Evolutionary conservation across 2,888 invertebrate genomes (phyloP).

Genomic region (Panzeria rudis): DNA sequence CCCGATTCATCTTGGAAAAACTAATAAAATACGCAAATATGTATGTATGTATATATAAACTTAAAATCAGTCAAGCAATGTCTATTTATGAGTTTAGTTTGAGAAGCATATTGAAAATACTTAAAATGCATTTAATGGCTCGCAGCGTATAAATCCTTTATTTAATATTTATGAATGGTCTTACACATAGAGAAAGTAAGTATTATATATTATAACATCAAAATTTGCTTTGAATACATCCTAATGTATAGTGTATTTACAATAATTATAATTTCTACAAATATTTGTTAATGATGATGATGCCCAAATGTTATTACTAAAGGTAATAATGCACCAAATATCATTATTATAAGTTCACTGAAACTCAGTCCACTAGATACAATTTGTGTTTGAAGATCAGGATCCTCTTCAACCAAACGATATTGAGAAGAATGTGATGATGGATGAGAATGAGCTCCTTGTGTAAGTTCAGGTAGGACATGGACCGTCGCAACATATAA

Average conservation of each 20-base stretch:
- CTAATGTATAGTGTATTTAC: slow-evolving; percentile 36
- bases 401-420: slow-evolving; percentile 78
- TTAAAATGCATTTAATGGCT: background rate
- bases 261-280: slow-evolving; percentile 7
- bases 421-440: slow-evolving; percentile 75
- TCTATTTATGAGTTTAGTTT: too few species aligned
- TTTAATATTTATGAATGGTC: background rate
- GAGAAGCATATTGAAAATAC: too few species aligned
- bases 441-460: slow-evolving; percentile 83
- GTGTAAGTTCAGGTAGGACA: slow-evolving; percentile 96
- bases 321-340: slow-evolving; percentile 94
- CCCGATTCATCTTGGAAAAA: too few species aligned
- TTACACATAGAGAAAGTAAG: slow-evolving; percentile 8
- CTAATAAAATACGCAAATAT: too few species aligned
- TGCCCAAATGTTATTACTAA: slow-evolving; percentile 96
- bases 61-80: too few species aligned
- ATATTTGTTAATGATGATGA: slow-evolving; percentile 89
- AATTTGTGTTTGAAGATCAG: slow-evolving; percentile 74
- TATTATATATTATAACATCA: background rate
- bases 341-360: slow-evolving; percentile 92
- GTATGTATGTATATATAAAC: too few species aligned
- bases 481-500: slow-evolving; percentile 99
- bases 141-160: background rate
- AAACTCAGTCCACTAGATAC: slow-evolving; percentile 86
- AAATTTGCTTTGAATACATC: background rate